Conservation (phyloP, 2,113 vertebrate genomes). For the Hippocampus guttulatus region DNA sequence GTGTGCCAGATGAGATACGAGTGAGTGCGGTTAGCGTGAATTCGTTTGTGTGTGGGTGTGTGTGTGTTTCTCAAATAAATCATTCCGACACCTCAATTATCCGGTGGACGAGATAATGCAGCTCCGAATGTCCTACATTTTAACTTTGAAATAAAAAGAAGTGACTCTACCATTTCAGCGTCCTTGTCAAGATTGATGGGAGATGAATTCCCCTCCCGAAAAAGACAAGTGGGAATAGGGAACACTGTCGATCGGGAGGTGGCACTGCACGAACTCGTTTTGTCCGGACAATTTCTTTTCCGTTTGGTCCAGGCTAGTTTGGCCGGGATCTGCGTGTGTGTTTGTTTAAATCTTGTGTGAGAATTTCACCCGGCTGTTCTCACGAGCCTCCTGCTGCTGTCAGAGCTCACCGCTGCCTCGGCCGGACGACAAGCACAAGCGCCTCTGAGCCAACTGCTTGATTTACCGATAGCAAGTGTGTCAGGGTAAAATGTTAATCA, state of each 20-base stretch:
- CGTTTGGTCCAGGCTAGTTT: not conserved
- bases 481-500: not conserved
- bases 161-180: conserved; percentile 21
- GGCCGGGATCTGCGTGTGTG: conserved; percentile 52
- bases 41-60: conserved; percentile 11
- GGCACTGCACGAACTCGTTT: conserved; percentile 44
- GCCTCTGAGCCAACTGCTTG: not conserved
- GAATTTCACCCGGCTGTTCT: conserved; percentile 61
- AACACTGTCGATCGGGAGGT: conserved; percentile 34
- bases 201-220: not conserved
- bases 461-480: conserved; percentile 3
- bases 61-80: conserved; percentile 19
- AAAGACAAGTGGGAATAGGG: not conserved
- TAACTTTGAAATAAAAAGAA: conserved; percentile 49
- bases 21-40: conserved; percentile 14
- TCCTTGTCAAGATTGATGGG: conserved; percentile 19
- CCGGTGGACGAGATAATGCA: conserved; percentile 18
- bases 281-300: not conserved
- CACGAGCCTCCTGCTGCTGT: conserved; percentile 30
- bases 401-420: conserved; percentile 4
- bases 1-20: conserved; percentile 9
- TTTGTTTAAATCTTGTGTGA: conserved; percentile 72
- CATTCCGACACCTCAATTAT: conserved; percentile 18
- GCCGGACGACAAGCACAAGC: not conserved
- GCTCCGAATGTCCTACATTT: conserved; percentile 34